Base-by-base conservation (phyloP, 2,797 vertebrate genomes). In the Acridotheres tristis region DNA sequence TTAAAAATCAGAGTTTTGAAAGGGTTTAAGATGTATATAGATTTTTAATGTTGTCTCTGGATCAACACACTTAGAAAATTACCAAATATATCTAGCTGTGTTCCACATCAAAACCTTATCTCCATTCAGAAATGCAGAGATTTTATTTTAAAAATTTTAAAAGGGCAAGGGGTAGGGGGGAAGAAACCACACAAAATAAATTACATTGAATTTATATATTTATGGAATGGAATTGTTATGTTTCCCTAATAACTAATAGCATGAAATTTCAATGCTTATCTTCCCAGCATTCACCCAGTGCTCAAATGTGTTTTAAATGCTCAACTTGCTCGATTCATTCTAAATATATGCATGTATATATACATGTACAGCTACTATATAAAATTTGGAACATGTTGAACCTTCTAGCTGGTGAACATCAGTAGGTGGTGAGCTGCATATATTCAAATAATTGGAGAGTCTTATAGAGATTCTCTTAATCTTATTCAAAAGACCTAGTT, bases 1-100 rank as follows among this genome's bases (percentile, higher is more conserved):
- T 38, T 11, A 11, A 38, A 38, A 10, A 42, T 54, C 36, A 74
- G 77, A 95, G 88, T 97, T 96, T 96, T 97, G 81, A 94, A 96
- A 97, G 93, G 73, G 89, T 97, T 92, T 92, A 78, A 96, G 74
- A 62, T 42, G 63, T 34, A 20, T 22, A 68, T 57, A 17, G 43
- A 55, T 85, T 88, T 85, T 55, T 53, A 85, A 36, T 27, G 16
- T 86, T 27, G 16, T 86, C 58, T 85, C n/a, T 79, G 62, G 74
- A 55, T 74, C 67, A 91, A 51, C 27, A 86, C 15, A 53, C 7
- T 67, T 43, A 36, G 34, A 62, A 94, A 90, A 85, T 65, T 29
- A 61, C 9, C 11, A 93, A 85, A 68, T 79, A 14, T 58, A 69
- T 42, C 23, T 47, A 82, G 65, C 73, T 69, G 6, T 80, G 11